Evolutionary conservation across 2,797 vertebrate species (phyloP).

Genomic region (Ciconia nigra): DNA sequence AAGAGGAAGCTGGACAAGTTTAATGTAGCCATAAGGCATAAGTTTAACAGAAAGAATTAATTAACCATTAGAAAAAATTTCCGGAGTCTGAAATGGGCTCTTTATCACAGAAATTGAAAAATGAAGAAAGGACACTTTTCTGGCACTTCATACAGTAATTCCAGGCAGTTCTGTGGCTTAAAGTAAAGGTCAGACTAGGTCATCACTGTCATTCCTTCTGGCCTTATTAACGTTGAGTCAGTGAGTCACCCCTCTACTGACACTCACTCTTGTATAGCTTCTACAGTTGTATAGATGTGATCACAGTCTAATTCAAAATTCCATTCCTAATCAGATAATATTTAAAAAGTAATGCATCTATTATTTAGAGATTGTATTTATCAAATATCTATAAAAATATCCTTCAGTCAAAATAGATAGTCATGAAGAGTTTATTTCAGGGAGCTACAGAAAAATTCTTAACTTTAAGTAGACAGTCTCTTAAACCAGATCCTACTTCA

Average conservation of each 20-base stretch:
- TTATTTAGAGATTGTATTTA: not conserved
- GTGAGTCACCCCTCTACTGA: not conserved
- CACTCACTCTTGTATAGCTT: not conserved
- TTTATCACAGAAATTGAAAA: not conserved
- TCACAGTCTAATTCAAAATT: not conserved
- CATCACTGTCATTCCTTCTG: not conserved
- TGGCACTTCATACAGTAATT: not conserved
- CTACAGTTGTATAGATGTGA: not conserved
- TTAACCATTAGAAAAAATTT: not conserved
- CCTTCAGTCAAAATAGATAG: not conserved
- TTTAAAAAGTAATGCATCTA: not conserved
- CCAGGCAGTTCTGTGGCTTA: not conserved
- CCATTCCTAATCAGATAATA: not conserved
- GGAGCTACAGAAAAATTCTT: not conserved
- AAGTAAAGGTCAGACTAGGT: not conserved
- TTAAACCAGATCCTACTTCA: not conserved
- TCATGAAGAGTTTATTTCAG: not conserved
- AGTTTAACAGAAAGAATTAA: not conserved
- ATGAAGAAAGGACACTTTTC: not conserved
- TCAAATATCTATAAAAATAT: not conserved
- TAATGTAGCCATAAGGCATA: not conserved
- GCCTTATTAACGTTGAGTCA: not conserved
- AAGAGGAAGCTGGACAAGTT: not conserved
- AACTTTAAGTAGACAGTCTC: not conserved
- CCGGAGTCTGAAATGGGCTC: not conserved